Conservation (phyloP, 2,888 invertebrate genomes). For the Emesis russula region DNA sequence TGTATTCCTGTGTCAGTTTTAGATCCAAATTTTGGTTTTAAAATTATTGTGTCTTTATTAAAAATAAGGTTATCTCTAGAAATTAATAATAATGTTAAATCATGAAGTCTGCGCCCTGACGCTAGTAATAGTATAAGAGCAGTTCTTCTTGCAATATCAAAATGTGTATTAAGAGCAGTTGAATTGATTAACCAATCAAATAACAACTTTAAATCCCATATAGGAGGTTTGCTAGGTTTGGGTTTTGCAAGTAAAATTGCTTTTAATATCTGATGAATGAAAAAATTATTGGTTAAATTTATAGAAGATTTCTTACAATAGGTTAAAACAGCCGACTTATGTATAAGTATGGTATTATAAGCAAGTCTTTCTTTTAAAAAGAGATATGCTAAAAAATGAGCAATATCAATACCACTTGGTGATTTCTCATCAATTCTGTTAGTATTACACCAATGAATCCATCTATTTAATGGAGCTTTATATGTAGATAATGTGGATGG, state of each 20-base stretch:
- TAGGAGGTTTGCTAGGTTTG: neutral
- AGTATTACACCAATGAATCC: constrained; percentile 49
- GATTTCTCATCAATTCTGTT: neutral
- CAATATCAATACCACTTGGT: constrained; percentile 39
- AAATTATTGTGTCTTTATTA: neutral
- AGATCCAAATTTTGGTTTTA: constrained; percentile 22
- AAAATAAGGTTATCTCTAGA: neutral
- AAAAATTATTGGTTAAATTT: neutral
- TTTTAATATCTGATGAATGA: constrained; percentile 14
- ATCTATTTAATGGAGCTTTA: constrained; percentile 37
- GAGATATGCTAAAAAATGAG: constrained; percentile 47
- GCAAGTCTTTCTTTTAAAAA: constrained; percentile 41
- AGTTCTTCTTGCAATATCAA: neutral
- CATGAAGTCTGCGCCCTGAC: constrained; percentile 18
- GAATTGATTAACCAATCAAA: neutral
- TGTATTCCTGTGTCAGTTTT: neutral
- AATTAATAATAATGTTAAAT: neutral
- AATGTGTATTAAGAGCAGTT: neutral
- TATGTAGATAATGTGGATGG: constrained; percentile 49
- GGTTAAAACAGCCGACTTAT: constrained; percentile 61
- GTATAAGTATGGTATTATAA: constrained; percentile 55
- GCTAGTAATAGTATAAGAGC: constrained; percentile 4
- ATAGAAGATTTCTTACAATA: constrained; percentile 38
- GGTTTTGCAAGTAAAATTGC: constrained; percentile 7
- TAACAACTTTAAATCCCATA: constrained; percentile 11